Conservation (phyloP, 92 coral and sea anemone species). For the Palythoa heliodiscus region DNA sequence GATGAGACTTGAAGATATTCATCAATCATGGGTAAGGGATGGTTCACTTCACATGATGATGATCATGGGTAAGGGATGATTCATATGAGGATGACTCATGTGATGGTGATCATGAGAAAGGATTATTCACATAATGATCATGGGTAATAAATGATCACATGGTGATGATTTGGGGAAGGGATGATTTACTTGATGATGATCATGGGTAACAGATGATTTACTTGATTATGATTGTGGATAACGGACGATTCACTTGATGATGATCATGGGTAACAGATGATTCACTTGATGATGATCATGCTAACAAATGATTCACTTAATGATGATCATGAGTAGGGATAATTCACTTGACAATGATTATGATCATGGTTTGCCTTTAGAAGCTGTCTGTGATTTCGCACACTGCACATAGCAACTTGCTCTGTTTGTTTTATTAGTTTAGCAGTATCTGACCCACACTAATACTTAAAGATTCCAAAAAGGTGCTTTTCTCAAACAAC, state of each 20-base stretch:
- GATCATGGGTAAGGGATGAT: not conserved
- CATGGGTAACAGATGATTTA: not conserved
- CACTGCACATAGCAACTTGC: no score
- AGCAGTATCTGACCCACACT: no score
- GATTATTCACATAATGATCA: not conserved
- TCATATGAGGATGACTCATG: not conserved
- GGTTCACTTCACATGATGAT: not conserved
- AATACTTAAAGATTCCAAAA: no score
- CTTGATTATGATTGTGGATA: not conserved
- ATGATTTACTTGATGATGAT: no score
- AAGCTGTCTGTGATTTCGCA: no score
- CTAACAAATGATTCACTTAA: no score
- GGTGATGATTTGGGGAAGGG: not conserved
- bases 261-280: no score
- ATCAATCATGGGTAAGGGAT: slow-evolving; percentile 78
- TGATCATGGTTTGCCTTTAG: no score
- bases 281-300: no score
- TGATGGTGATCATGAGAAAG: slow-evolving; percentile 66
- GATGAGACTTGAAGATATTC: slow-evolving; percentile 83
- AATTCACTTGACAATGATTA: no score
- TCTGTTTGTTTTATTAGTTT: no score
- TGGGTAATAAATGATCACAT: not conserved
- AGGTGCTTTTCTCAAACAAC: not conserved
- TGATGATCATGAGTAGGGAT: not conserved
- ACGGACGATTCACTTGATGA: no score